Evolutionary conservation across 2,888 invertebrate genomes (phyloP).

Genomic region (Thecocarcelia acutangulata): DNA sequence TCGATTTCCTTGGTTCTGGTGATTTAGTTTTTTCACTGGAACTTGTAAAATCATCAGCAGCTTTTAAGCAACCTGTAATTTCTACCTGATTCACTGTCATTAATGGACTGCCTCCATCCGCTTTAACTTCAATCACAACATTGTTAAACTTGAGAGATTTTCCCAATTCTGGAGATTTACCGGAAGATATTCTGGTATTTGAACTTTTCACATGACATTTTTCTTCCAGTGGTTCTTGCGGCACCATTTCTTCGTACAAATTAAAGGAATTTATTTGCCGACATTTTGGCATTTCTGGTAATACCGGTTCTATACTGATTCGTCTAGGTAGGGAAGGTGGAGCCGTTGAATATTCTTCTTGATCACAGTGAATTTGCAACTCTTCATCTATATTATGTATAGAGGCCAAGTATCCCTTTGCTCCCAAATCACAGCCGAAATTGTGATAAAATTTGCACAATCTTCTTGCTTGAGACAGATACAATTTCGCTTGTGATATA

Average conservation of each 20-base stretch:
- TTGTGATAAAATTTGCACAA: conserved; percentile 85
- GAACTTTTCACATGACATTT: conserved; percentile 22
- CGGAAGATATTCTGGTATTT: conserved; percentile 2
- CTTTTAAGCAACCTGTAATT: conserved; percentile 33
- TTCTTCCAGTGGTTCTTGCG: conserved; percentile 7
- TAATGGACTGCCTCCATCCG: conserved; percentile 60
- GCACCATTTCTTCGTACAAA: conserved; percentile 60
- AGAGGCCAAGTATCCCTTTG: conserved; percentile 83
- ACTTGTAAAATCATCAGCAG: not conserved
- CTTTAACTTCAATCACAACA: conserved; percentile 68
- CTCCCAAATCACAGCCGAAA: conserved; percentile 83
- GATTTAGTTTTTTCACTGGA: not conserved
- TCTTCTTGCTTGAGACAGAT: conserved; percentile 87
- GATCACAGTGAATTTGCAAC: conserved; percentile 79
- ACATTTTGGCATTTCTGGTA: conserved; percentile 47
- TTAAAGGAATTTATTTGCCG: conserved; percentile 41
- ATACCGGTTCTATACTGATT: conserved; percentile 73
- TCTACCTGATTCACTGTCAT: not conserved
- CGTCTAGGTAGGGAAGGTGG: conserved; percentile 75
- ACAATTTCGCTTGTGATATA: conserved; percentile 85
- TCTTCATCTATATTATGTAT: conserved; percentile 83
- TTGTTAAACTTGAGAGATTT: conserved; percentile 75
- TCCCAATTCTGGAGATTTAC: conserved; percentile 46
- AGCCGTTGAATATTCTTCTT: conserved; percentile 67
- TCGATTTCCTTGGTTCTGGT: conserved; percentile 71